Evolutionary conservation across 2,888 invertebrate genomes (phyloP).

Genomic region (Caenorhabditis sp.): DNA sequence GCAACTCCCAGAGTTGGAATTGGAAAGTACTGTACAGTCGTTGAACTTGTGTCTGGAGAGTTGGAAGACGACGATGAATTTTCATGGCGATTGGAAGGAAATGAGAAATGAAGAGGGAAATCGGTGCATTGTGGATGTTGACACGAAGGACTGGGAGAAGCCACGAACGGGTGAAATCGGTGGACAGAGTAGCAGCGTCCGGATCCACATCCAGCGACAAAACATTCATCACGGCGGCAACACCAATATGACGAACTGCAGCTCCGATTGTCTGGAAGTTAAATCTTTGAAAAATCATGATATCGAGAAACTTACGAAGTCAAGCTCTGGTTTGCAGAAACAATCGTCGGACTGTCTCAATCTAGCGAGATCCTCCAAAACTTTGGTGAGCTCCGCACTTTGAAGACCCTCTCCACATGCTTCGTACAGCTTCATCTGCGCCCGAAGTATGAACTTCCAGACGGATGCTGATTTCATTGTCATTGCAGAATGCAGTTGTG

Average conservation of each 20-base stretch:
- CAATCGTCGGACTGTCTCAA: slow-evolving; percentile 87
- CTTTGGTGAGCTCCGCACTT: slow-evolving; percentile 72
- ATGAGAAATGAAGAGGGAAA: slow-evolving; percentile 90
- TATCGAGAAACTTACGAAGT: slow-evolving; percentile 86
- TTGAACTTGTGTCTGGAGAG: slow-evolving; percentile 85
- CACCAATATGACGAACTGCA: slow-evolving; percentile 85
- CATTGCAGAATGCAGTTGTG: slow-evolving; percentile 67
- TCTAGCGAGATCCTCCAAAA: slow-evolving; percentile 86
- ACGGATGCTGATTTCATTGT: slow-evolving; percentile 72
- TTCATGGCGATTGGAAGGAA: slow-evolving; percentile 89
- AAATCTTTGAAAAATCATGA: too few species aligned
- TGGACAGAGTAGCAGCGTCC: slow-evolving; percentile 88
- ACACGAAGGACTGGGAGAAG: slow-evolving; percentile 93
- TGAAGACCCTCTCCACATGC: slow-evolving; percentile 71
- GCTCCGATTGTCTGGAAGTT: slow-evolving; percentile 87
- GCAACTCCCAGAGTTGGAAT: slow-evolving; percentile 92
- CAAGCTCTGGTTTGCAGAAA: slow-evolving; percentile 88
- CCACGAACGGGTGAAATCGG: slow-evolving; percentile 92
- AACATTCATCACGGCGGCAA: slow-evolving; percentile 84
- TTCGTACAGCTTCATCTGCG: slow-evolving; percentile 75
- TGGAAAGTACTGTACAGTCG: slow-evolving; percentile 89
- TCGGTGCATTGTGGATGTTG: slow-evolving; percentile 89
- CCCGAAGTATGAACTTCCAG: slow-evolving; percentile 74
- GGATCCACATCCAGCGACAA: slow-evolving; percentile 86
- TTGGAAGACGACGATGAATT: slow-evolving; percentile 72